Conservation (phyloP, 2,888 invertebrate species). For the Synergus gifuensis region DNA sequence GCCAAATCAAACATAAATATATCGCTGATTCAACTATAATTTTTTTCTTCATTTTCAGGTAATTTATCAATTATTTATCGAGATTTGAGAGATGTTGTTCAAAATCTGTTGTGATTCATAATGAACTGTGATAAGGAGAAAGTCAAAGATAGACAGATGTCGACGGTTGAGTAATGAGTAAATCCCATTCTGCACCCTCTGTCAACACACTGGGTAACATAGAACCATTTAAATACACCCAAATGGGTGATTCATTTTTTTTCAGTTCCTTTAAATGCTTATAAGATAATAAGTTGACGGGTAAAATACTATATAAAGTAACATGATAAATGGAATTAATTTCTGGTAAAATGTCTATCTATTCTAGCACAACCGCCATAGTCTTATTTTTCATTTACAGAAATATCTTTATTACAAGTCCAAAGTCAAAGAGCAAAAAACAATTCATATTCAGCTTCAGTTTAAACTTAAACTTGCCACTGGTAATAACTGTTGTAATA, state of each 20-base stretch:
- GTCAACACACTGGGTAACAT: conserved; percentile 48
- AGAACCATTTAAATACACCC: conserved; percentile 58
- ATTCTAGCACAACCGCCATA: too few species aligned
- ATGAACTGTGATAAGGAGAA: conserved; percentile 5
- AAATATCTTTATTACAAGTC: too few species aligned
- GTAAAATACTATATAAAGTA: not conserved
- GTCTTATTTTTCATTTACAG: too few species aligned
- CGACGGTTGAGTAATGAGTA: conserved; percentile 4
- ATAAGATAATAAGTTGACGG: conserved; percentile 16
- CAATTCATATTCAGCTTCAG: too few species aligned
- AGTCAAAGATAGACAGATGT: conserved; percentile 20
- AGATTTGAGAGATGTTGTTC: too few species aligned
- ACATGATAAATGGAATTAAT: conserved; percentile 8
- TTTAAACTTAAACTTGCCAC: too few species aligned
- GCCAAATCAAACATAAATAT: too few species aligned
- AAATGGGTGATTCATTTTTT: conserved; percentile 47
- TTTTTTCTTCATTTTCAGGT: too few species aligned
- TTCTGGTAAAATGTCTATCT: not conserved
- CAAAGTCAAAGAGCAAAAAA: too few species aligned
- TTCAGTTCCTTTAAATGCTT: not conserved
- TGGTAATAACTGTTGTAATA: too few species aligned
- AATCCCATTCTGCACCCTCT: conserved; percentile 33
- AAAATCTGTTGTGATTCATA: not conserved
- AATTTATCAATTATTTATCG: too few species aligned
- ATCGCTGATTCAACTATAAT: too few species aligned